Evolutionary conservation across 2,113 vertebrate species (phyloP), one percentile per base, ranked within the genome.

Genomic region (Ophiodon elongatus): DNA sequence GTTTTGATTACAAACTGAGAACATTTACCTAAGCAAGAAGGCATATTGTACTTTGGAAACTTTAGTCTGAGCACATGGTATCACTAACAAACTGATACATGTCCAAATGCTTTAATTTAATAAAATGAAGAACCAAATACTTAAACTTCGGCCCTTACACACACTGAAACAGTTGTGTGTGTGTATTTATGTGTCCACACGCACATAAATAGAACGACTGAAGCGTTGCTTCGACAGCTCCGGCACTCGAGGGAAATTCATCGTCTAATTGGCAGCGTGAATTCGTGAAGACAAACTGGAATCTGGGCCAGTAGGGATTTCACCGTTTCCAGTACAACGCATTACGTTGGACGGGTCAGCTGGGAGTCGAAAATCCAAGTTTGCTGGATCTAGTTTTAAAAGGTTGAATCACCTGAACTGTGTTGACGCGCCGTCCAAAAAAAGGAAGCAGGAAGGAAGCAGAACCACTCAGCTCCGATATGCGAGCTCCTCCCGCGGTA

Each of bases 231-330:
- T 63, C 39, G 82, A 64, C 62, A 45, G 52, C 56, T 67, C 31
- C 31, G 15, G 33, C 29, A 19, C 82, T 54, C 21, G 1, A 47
- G 78, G 76, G 83, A 83, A 73, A 76, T 85, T 67, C 19, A 59
- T 29, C 19, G 17, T 63, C 56, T 73, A 70, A 80, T 43, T 80
- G 75, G 31, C 56, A 39, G 43, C 4, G n/a, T 68, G 60, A 67
- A 68, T 35, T 71, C 50, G 50, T 52, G 63, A 63, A 74, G 47
- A 83, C 39, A 33, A n/a, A 8, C 39, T 47, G 62, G 54, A 75
- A 84, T 80, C 68, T 76, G 75, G 64, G 79, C 62, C 83, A 80
- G 60, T 50, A 3, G 47, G 70, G 56, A 37, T 60, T 70, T 77
- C 54, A 82, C 33, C 37, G 35, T 69, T 82, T 84, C 65, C 74